phyloP scores from a whole-genome alignment of 2,888 invertebrate species.

The Drosophila rubida region DNA sequence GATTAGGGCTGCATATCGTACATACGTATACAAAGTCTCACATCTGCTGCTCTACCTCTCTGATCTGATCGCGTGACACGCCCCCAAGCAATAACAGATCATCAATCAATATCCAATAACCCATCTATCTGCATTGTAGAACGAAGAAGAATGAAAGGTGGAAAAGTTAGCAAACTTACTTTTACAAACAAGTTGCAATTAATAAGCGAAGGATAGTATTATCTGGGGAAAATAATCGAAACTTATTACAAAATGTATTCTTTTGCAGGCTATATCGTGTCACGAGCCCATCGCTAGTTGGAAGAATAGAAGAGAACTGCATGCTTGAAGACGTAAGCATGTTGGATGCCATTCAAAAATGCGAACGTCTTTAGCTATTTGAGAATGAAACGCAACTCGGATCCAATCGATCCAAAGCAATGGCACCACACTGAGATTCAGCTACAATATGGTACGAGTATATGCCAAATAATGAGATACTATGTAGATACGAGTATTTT shows the following conservation, averaged over 20 bases:
- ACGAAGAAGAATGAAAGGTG: not conserved
- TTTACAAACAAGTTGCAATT: too few relatives aligned
- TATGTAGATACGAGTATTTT: not conserved
- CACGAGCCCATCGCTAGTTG: slow-evolving; percentile 5
- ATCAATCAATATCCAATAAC: not conserved
- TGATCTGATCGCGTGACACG: not conserved
- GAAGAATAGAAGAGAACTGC: not conserved
- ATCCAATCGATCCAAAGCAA: not conserved
- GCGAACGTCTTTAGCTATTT: slow-evolving; percentile 29
- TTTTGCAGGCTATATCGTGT: too few relatives aligned
- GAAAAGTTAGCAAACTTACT: too few relatives aligned
- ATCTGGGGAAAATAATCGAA: too few relatives aligned
- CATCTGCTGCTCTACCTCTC: not conserved
- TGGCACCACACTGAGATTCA: not conserved
- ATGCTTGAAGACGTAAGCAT: slow-evolving; percentile 15
- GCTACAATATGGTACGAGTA: too few relatives aligned
- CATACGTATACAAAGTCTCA: not conserved
- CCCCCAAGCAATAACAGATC: not conserved
- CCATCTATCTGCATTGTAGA: not conserved
- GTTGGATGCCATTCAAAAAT: slow-evolving; percentile 65
- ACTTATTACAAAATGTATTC: too few relatives aligned
- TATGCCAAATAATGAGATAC: not conserved
- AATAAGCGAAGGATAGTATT: too few relatives aligned
- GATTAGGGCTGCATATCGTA: not conserved
- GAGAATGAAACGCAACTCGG: slow-evolving; percentile 48